A percentile compares a stretch with the other conserved stretches of the same genome.
phyloP scores from a whole-genome alignment of 2,888 invertebrate genomes.

The Lasiommata megera region DNA sequence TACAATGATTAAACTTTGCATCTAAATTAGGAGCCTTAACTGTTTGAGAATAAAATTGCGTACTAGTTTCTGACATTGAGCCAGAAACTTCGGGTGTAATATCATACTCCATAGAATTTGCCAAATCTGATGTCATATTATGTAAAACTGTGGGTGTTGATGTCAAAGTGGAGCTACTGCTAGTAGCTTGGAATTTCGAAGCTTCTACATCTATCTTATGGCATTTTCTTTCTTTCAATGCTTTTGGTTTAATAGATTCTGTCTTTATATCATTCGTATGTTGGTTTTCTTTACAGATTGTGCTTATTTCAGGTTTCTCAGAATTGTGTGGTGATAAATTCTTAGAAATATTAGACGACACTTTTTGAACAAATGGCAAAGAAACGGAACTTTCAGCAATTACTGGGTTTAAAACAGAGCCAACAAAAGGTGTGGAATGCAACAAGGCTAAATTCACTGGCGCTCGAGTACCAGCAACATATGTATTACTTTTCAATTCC shows the following conservation, averaged over 20 bases:
- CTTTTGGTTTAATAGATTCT: not conserved
- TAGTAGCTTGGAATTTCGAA: not conserved
- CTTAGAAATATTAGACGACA: constrained; percentile 18
- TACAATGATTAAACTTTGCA: not conserved
- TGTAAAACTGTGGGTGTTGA: not conserved
- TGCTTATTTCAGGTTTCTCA: constrained; percentile 6
- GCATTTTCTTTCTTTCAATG: not conserved
- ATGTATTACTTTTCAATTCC: constrained; percentile 39
- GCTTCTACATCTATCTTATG: not conserved
- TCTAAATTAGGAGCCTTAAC: not conserved
- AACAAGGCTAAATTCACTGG: constrained; percentile 48
- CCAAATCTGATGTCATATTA: not conserved
- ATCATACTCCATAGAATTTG: not conserved
- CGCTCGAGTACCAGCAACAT: constrained; percentile 40
- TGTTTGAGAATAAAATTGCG: not conserved
- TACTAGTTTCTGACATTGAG: not conserved
- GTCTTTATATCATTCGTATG: not conserved
- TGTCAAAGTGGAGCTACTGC: not conserved
- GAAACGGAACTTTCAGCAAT: constrained; percentile 48
- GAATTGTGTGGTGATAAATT: not conserved
- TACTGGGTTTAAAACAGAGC: constrained; percentile 46
- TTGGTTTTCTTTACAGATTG: not conserved
- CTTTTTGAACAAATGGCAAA: constrained; percentile 30
- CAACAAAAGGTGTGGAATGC: constrained; percentile 47
- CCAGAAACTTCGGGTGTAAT: not conserved